Evolutionary conservation across 2,113 vertebrate genomes (phyloP), one percentile per base, ranked within the genome.

Genomic region (Dascyllus trimaculatus): DNA sequence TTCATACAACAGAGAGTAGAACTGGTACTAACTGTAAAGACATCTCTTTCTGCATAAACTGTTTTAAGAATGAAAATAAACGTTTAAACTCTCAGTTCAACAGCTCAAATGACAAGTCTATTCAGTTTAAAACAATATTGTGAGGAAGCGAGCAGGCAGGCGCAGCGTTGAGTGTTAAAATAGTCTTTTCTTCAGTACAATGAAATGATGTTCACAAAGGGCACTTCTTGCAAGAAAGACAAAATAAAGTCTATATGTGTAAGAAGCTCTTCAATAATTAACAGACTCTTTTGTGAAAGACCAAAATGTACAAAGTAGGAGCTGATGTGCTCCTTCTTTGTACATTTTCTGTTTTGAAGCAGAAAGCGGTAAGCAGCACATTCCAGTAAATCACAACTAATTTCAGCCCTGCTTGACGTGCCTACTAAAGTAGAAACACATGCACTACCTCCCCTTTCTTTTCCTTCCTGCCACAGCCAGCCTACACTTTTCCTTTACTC

Each of bases 331-430:
- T 69, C 63, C 52, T 83, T 77, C 71, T 71, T 71, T 78, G 29
- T 62, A 53, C 64, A 62, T 70, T 82, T 80, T 62, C 68, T 88
- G 82, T 82, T 80, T 63, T 64, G 69, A 68, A 85, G 73, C 60
- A 71, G 76, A 80, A 74, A 82, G 85, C 56, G 46, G 88, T 75
- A 82, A 88, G 87, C 87, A 78, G 83, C 85, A 86, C 87, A 91
- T 92, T 92, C 92, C 91, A 83, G 91, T 92, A 91, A 92, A 92
- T 93, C 91, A 90, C 87, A 89, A 89, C 89, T 90, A 90, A 93
- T 92, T 91, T 92, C 90, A 91, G 88, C 81, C 78, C 81, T 81
- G 87, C 85, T 88, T 89, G 92, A 93, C 88, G 71, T 90, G 91
- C 91, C 81, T 87, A 59, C 86, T 91, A 89, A 93, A 93, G 88